Base-by-base conservation (phyloP, 2,888 invertebrate species). In the Drosophila vallismaia region DNA sequence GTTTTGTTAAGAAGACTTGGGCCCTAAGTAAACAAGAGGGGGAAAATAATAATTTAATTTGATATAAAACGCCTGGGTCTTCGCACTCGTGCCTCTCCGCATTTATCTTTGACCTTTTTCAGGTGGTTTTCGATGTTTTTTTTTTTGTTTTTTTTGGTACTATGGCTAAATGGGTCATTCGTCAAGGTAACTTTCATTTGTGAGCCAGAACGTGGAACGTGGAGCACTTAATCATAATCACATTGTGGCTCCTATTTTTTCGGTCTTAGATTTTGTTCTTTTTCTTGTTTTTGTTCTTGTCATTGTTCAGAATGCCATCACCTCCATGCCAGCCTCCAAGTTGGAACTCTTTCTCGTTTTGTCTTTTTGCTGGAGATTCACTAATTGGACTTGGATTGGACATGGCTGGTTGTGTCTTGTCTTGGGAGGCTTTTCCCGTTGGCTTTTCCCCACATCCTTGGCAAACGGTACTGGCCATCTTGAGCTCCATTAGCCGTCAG, bases 131-230 rank as follows among this genome's bases (percentile, higher is more conserved):
- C 14, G n/a, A n/a, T 14, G 48, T 70, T 53, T 71, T 83, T 80
- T 82, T 84, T 1, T 19, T 1, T 14, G 48, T 70, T 53, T 71
- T 83, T 80, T 82, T 84, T 80, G 86, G 88, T 78, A 72, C 67
- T 77, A 78, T 84, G 86, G 79, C 88, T 84, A 84, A 79, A 87
- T 89, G 71, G 89, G 89, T 89, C 89, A 90, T 87, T 89, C 89
- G 90, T 89, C 90, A 89, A 89, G 89, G 90, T 89, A 90, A 89
- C 90, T 89, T 89, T 90, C 89, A 89, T 89, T 90, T 89, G 77
- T 64, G 68, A 83, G 77, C 83, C 76, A 76, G 85, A 36, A 66
- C 66, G 29, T 54, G 63, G 53, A 86, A 75, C 83, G 77, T 79
- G 70, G 77, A 70, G 77, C 88, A 76, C 78, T 88, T 83, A 86